Percentiles rank a stretch among this genome's conserved stretches.
Conservation (phyloP, 2,888 invertebrate species). For the Tipula vernalis region DNA sequence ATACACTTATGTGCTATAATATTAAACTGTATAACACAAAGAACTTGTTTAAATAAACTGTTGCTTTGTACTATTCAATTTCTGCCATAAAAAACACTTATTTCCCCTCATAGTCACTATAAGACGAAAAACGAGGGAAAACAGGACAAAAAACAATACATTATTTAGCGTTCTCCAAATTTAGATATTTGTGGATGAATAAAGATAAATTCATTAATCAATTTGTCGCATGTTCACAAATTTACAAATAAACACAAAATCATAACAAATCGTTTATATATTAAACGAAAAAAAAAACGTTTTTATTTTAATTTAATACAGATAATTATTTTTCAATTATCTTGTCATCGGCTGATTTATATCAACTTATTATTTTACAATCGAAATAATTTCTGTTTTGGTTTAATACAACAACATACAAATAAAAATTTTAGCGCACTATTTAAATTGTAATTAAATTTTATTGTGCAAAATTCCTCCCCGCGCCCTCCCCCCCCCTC, state of each 20-base stretch:
- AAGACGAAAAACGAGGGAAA: neutral
- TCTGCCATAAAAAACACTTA: neutral
- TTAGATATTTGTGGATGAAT: neutral
- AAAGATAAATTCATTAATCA: neutral
- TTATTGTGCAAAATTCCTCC: too few relatives aligned
- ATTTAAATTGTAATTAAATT: too few relatives aligned
- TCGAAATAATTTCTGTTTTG: neutral
- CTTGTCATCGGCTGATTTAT: neutral
- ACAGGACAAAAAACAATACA: neutral
- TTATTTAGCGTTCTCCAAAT: neutral
- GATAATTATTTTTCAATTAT: neutral
- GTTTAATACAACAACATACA: neutral
- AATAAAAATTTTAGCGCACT: neutral
- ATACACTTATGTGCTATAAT: neutral
- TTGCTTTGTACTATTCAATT: neutral
- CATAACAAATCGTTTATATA: neutral
- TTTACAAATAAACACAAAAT: neutral
- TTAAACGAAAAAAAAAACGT: neutral
- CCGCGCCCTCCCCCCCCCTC: too few relatives aligned
- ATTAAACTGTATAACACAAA: neutral
- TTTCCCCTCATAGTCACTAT: neutral
- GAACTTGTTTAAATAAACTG: neutral
- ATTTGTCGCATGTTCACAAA: neutral
- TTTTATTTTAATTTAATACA: neutral
- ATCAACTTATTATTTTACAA: neutral